Evolutionary conservation across 2,888 invertebrate genomes (phyloP), one percentile per base, ranked within the genome.

Genomic region (Melanophora roralis): DNA sequence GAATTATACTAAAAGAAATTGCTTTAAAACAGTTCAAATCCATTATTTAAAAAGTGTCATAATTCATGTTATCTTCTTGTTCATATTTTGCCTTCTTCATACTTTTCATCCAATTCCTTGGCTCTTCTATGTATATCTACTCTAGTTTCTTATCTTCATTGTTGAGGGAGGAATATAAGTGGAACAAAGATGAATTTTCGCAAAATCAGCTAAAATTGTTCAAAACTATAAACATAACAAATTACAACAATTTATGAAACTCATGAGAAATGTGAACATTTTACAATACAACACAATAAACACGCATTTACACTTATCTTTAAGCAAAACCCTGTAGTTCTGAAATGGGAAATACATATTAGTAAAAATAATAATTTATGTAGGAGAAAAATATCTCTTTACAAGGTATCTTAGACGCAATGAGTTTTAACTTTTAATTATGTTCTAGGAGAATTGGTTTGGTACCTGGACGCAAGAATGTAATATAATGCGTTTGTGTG

Each of bases 161-260:
- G 38, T 53, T 51, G 38, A 9, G 21, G 43, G 16, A 19, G 45
- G 2, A 19, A 47, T n/a, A n/a, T n/a, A n/a, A n/a, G n/a, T n/a
- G 21, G 34, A 34, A 19, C n/a, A 69, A 38, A 34, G 36, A 38
- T 38, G 36, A 64, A 47, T 43, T 65, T 77, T 73, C 72, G 82
- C 82, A 67, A 75, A 82, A 75, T 83, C 83, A 82, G 83, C 83
- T 81, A 81, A 82, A 80, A 80, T 76, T 82, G 76, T 78, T 79
- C 78, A 81, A 72, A 80, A 78, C 74, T 72, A 83, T 77, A 82
- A 83, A 83, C 72, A 73, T 78, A 78, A 74, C 76, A 60, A 68
- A 82, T 81, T 80, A 80, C 75, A 80, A 67, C 73, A 74, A 76
- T 78, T 76, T 82, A 78, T 80, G 80, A 76, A 74, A 68, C 81